phyloP scores from a whole-genome alignment of 2,797 vertebrate genomes.

The Carcharodon carcharias region DNA sequence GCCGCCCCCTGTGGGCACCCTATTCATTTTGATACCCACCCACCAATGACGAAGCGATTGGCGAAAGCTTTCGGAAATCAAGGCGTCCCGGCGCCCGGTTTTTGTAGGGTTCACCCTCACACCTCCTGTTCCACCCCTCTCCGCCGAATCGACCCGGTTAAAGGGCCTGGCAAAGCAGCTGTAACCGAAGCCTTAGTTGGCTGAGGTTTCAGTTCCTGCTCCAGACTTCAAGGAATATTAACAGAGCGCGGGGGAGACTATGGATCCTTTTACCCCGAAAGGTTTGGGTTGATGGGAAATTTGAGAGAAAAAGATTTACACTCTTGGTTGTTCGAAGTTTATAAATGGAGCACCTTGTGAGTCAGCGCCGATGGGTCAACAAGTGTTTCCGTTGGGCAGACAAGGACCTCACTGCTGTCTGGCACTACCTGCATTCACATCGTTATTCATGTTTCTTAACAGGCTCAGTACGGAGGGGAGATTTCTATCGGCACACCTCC shows the following conservation, averaged over 20 bases:
- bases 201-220: neutral
- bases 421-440: neutral
- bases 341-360: neutral
- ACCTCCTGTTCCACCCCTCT: neutral
- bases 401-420: neutral
- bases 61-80: neutral
- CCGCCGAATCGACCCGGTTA: neutral
- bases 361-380: neutral
- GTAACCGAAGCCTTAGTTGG: neutral
- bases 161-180: neutral
- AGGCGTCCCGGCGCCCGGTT: neutral
- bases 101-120: neutral
- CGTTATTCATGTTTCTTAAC: neutral
- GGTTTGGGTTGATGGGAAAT: neutral
- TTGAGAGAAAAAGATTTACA: neutral
- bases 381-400: neutral
- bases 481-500: slow-evolving; percentile 45
- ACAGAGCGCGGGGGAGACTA: neutral
- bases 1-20: no score
- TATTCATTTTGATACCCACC: neutral
- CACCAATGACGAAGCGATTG: neutral
- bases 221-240: neutral
- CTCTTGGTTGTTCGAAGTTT: neutral
- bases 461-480: slow-evolving; percentile 46
- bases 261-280: neutral